Evolutionary conservation across 1,140 invertebrate genomes (phyloP).

Genomic region (Drosophila nigrodunni): DNA sequence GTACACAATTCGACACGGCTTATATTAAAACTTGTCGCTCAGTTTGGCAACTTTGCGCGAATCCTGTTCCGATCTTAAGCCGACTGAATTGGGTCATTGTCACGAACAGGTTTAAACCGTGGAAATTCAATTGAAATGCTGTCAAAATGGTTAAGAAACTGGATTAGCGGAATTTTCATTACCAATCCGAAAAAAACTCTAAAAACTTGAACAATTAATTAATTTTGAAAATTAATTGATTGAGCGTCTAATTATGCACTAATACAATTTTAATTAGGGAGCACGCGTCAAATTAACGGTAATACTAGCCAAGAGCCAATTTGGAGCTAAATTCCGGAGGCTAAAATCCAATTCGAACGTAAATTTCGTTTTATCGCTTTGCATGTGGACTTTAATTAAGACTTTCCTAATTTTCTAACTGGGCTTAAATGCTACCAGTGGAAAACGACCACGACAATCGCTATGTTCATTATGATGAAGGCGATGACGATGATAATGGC

Average conservation of each 20-base stretch:
- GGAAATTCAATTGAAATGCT: constrained; percentile 12
- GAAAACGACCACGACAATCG: not conserved
- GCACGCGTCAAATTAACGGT: not conserved
- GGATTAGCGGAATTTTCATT: not conserved
- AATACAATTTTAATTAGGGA: constrained; percentile 3
- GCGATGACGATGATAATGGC: not conserved
- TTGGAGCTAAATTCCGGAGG: constrained; percentile 15
- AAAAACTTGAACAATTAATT: not conserved
- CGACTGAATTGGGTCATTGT: constrained; percentile 20
- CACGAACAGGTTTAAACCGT: constrained; percentile 11
- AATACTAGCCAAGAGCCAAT: not conserved
- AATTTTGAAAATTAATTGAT: not conserved
- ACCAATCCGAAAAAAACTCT: not conserved
- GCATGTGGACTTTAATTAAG: constrained; percentile 49
- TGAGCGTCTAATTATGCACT: constrained; percentile 3
- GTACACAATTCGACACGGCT: no score
- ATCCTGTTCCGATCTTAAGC: constrained; percentile 14
- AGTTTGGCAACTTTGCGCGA: constrained; percentile 7
- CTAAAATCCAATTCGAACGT: not conserved
- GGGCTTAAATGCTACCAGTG: constrained; percentile 5
- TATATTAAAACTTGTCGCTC: constrained; percentile 8
- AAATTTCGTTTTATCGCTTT: constrained; percentile 34
- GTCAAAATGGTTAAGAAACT: constrained; percentile 12
- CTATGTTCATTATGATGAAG: not conserved
- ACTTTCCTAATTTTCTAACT: constrained; percentile 46